Percentiles rank a stretch among this genome's conserved stretches.
Conservation (phyloP, 2,113 vertebrate genomes). For the Lamprologus ornatipinnis region DNA sequence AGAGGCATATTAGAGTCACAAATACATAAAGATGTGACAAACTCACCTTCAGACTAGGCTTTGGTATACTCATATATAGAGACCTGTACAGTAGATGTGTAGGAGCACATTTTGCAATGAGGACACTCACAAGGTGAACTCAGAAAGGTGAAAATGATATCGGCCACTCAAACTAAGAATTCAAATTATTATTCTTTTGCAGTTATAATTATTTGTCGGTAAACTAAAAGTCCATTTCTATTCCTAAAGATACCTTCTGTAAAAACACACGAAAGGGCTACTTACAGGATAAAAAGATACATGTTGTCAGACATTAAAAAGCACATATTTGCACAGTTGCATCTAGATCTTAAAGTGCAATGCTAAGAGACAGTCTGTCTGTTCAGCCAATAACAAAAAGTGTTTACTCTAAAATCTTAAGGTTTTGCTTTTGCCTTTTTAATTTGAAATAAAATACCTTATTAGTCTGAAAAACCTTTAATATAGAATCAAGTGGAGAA, state of each 20-base stretch:
- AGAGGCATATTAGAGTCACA: background rate
- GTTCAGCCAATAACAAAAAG: background rate
- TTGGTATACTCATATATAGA: background rate
- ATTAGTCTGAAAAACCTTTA: background rate
- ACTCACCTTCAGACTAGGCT: background rate
- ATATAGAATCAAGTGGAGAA: background rate
- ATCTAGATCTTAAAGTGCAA: background rate
- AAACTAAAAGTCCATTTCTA: background rate
- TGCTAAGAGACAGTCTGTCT: background rate
- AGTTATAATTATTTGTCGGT: background rate
- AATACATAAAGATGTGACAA: background rate
- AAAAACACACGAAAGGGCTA: background rate
- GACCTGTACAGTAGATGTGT: background rate
- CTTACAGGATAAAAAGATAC: background rate
- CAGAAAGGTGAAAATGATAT: background rate
- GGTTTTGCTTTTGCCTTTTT: background rate
- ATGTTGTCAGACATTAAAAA: background rate
- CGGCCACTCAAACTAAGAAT: background rate
- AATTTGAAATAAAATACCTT: background rate
- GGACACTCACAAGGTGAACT: background rate
- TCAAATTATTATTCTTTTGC: background rate
- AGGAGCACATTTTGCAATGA: background rate
- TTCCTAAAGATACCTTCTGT: background rate
- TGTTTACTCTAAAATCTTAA: background rate
- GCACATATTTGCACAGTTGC: background rate